A percentile compares a stretch with the other conserved stretches of the same genome.
Conservation (phyloP, 2,113 vertebrate species). For the Bagarius yarrelli region DNA sequence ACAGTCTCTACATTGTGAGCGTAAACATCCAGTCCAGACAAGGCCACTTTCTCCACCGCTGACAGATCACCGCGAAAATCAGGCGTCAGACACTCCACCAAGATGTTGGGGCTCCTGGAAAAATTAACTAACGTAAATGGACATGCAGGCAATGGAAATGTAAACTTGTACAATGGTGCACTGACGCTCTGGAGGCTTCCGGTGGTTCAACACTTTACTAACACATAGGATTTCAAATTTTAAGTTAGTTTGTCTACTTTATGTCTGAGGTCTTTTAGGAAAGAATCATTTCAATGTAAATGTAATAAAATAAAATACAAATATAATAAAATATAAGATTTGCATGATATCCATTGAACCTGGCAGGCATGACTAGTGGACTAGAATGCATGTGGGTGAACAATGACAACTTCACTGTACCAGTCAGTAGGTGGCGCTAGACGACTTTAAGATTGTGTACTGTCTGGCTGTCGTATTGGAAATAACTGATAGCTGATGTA, state of each 20-base stretch:
- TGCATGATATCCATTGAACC: no score
- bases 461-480: no score
- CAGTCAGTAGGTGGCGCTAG: no score
- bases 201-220: neutral
- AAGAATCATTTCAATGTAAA: no score
- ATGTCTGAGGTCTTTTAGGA: neutral
- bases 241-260: neutral
- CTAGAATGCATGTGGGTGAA: no score
- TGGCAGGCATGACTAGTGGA: no score
- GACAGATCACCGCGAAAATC: conserved; percentile 90
- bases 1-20: conserved; percentile 97
- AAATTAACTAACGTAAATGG: no score
- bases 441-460: no score
- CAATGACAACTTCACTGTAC: no score
- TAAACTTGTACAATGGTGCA: neutral
- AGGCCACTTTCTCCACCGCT: conserved; percentile 82
- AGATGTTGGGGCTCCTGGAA: conserved; percentile 79
- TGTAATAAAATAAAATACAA: no score
- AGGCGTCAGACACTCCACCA: conserved; percentile 95
- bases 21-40: conserved; percentile 91
- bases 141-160: neutral
- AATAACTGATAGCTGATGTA: no score
- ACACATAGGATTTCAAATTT: neutral
- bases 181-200: neutral
- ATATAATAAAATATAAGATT: no score